Percentiles rank a stretch among this genome's conserved stretches.
phyloP scores from a whole-genome alignment of 2,888 invertebrate species.

The Cylindroiulus punctatus region DNA sequence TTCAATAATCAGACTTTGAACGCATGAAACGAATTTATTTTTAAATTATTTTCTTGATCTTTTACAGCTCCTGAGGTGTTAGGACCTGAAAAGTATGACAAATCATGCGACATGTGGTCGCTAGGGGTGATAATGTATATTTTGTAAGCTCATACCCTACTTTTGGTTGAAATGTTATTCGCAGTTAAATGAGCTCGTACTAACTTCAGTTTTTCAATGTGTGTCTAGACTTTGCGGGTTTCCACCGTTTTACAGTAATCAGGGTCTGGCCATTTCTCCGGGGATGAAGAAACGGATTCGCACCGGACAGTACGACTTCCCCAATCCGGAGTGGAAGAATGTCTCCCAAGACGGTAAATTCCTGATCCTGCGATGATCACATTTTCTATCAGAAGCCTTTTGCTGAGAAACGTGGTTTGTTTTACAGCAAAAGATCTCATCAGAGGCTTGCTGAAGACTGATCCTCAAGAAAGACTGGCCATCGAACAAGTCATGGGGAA shows the following conservation, averaged over 20 bases:
- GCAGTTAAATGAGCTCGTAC: neutral
- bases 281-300: constrained; percentile 98
- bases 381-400: neutral
- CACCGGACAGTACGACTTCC: constrained; percentile 96
- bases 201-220: neutral
- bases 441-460: constrained; percentile 91
- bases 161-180: neutral
- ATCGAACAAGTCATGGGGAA: constrained; percentile 91
- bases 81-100: constrained; percentile 97
- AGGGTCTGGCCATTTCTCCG: constrained; percentile 96
- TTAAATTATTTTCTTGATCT: neutral
- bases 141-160: constrained; percentile 72
- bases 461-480: constrained; percentile 86
- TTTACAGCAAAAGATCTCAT: constrained; percentile 87
- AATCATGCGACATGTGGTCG: constrained; percentile 99
- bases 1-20: no score
- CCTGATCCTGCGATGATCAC: neutral
- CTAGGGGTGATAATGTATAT: constrained; percentile 99
- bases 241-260: constrained; percentile 98
- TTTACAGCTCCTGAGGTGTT: constrained; percentile 82
- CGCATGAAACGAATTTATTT: neutral
- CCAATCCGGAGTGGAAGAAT: constrained; percentile 93
- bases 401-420: neutral
- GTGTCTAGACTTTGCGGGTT: constrained; percentile 88
- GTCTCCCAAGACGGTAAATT: constrained; percentile 83